These are phyloP conservation scores for Oegoconia quadripuncta DNA, from an alignment of 2,888 invertebrate species.

Conservation along the genomic window DNA sequence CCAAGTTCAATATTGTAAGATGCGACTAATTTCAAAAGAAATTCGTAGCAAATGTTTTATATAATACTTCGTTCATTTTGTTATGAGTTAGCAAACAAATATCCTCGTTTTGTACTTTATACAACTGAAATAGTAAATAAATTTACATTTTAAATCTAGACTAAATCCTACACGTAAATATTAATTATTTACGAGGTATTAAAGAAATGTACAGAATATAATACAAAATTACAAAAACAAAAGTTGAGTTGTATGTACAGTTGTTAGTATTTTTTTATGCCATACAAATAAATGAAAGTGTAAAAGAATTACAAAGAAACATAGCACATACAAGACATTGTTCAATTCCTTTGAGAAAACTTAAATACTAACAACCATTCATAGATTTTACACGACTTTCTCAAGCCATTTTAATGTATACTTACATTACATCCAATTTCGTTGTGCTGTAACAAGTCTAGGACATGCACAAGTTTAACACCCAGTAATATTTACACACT, in stretches of 20 bases:
- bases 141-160: slow-evolving; percentile 20
- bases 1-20: not conserved
- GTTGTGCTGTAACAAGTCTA: slow-evolving; percentile 27
- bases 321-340: slow-evolving; percentile 1
- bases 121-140: slow-evolving; percentile 20
- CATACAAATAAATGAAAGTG: not conserved
- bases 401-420: slow-evolving; percentile 11
- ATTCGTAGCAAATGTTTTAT: not conserved
- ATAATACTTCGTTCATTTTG: not conserved
- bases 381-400: slow-evolving; percentile 1
- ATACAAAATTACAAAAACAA: slow-evolving; percentile 3
- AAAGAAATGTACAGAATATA: slow-evolving; percentile 8
- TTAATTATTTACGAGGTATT: slow-evolving; percentile 4
- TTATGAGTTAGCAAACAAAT: slow-evolving; percentile 16
- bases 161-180: slow-evolving; percentile 18
- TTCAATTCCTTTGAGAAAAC: slow-evolving; percentile 3
- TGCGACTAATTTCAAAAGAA: not conserved
- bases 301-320: not conserved
- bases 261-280: not conserved
- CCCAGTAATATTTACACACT: not conserved
- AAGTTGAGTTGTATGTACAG: not conserved
- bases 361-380: slow-evolving; percentile 1
- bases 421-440: slow-evolving; percentile 26
- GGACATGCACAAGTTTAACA: slow-evolving; percentile 21
- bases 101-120: slow-evolving; percentile 25